phyloP scores from a whole-genome alignment of 2,797 vertebrate genomes.

The Phylloscopus collybita region DNA sequence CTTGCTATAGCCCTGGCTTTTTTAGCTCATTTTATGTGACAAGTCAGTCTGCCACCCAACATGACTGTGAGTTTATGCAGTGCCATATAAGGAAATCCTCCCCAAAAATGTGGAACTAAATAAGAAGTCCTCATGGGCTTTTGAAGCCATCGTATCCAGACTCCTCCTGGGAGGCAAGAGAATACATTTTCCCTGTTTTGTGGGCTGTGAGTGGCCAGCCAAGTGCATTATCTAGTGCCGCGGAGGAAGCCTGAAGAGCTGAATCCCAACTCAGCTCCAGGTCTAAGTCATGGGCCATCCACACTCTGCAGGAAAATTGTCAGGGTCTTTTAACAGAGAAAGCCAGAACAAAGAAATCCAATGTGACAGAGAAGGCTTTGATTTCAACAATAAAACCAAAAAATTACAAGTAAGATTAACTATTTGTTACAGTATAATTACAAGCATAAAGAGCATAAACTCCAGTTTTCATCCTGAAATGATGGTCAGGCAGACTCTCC shows the following conservation, averaged over 20 bases:
- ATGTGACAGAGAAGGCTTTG: rapidly evolving
- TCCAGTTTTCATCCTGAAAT: not conserved
- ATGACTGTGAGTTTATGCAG: not conserved
- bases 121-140: not conserved
- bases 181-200: not conserved
- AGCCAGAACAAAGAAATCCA: not conserved
- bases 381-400: not conserved
- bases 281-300: not conserved
- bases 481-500: not conserved
- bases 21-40: not conserved
- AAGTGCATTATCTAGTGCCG: not conserved
- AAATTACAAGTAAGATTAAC: not conserved
- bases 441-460: not conserved
- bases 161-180: not conserved
- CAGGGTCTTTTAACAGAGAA: not conserved
- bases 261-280: not conserved
- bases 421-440: not conserved
- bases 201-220: not conserved
- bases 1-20: not conserved
- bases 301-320: not conserved
- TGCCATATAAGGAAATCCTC: not conserved
- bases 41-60: not conserved
- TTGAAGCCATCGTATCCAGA: not conserved
- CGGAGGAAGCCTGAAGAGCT: not conserved
- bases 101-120: not conserved